Percentiles rank a stretch among this genome's conserved stretches.
phyloP scores from a whole-genome alignment of 2,888 invertebrate species.

The Drosophila paramelanica region DNA sequence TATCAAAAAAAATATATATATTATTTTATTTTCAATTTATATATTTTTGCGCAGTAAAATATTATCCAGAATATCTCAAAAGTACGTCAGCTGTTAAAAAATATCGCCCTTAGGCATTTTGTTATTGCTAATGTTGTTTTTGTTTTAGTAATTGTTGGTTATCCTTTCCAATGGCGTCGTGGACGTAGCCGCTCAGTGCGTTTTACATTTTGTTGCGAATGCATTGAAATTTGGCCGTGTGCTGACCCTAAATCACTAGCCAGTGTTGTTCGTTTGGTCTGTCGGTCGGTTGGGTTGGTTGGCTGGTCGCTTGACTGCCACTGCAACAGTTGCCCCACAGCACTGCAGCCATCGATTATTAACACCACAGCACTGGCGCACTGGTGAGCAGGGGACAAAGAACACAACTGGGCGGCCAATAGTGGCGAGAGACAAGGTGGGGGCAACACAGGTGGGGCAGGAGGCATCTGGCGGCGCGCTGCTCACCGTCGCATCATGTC shows the following conservation, averaged over 20 bases:
- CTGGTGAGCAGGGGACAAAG: conserved; percentile 5
- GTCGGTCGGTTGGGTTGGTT: conserved; percentile 15
- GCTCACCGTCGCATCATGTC: neutral
- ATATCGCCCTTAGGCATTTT: neutral
- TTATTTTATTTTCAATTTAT: no score
- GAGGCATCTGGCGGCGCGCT: neutral
- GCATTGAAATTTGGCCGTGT: conserved; percentile 64
- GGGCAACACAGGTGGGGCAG: neutral
- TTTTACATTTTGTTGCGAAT: conserved; percentile 60
- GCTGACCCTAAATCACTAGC: conserved; percentile 70
- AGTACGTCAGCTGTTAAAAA: neutral
- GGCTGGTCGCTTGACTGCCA: neutral
- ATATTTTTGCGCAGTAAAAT: neutral
- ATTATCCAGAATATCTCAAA: neutral
- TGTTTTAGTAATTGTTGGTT: conserved; percentile 32
- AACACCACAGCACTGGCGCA: conserved; percentile 36
- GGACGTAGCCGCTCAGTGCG: conserved; percentile 22
- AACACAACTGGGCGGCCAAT: neutral
- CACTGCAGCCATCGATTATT: conserved; percentile 70
- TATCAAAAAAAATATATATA: no score
- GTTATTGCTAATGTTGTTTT: neutral
- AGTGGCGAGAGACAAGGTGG: neutral
- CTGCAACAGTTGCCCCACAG: conserved; percentile 53
- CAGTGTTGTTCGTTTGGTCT: conserved; percentile 32
- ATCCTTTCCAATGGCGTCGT: conserved; percentile 24